Evolutionary conservation across 2,888 invertebrate genomes (phyloP).

Genomic region (Aleiodes testaceus): DNA sequence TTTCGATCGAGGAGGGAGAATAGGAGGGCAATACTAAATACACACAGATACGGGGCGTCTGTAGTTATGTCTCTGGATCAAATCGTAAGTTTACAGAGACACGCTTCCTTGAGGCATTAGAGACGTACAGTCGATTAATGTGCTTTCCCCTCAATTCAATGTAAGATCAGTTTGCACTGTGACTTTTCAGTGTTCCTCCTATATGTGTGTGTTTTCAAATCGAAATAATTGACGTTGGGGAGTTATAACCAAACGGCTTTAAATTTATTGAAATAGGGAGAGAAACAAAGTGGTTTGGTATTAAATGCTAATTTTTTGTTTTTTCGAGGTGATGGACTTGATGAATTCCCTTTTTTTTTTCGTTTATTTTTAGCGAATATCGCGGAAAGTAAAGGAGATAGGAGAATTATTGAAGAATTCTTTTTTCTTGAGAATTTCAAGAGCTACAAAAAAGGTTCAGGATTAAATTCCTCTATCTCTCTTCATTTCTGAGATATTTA

Average conservation of each 20-base stretch:
- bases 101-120: constrained; percentile 38
- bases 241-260: constrained; percentile 23
- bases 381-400: too few relatives aligned
- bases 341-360: not conserved
- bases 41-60: constrained; percentile 14
- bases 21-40: constrained; percentile 9
- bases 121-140: constrained; percentile 32
- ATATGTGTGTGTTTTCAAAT: not conserved
- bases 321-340: not conserved
- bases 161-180: constrained; percentile 11
- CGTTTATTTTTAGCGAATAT: too few relatives aligned
- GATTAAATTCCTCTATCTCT: too few relatives aligned
- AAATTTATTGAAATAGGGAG: constrained; percentile 22
- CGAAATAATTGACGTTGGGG: constrained; percentile 35
- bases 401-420: too few relatives aligned
- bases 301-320: not conserved
- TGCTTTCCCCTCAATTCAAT: constrained; percentile 29
- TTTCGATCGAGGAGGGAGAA: constrained; percentile 21
- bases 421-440: too few relatives aligned
- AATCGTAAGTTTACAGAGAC: constrained; percentile 24
- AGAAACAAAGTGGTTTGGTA: constrained; percentile 24
- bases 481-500: too few relatives aligned
- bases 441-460: too few relatives aligned
- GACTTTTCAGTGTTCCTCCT: too few relatives aligned
- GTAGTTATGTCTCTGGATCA: constrained; percentile 31